phyloP scores from a whole-genome alignment of 2,797 vertebrate genomes.

The Falco columbarius region DNA sequence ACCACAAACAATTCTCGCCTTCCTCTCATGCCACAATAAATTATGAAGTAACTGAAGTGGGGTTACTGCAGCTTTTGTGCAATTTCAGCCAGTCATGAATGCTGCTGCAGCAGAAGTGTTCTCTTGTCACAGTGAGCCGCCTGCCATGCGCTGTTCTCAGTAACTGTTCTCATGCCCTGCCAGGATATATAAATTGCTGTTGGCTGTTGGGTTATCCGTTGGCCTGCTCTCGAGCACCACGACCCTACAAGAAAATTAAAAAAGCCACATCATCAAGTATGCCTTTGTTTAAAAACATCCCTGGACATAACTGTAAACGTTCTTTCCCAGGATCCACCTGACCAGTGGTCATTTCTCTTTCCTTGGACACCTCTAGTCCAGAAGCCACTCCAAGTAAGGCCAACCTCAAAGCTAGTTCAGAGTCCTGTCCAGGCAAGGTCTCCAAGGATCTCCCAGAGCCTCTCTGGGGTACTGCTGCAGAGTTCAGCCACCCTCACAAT shows the following conservation, averaged over 20 bases:
- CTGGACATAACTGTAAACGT: not conserved
- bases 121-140: not conserved
- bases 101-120: constrained; percentile 74
- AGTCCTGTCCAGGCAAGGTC: not conserved
- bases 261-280: not conserved
- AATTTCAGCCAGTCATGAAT: constrained; percentile 72
- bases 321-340: not conserved
- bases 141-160: constrained; percentile 76
- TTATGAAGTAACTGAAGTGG: constrained; percentile 76
- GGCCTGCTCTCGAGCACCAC: constrained; percentile 97
- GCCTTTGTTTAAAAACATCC: not conserved
- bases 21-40: constrained; percentile 88
- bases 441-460: not conserved
- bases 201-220: constrained; percentile 95
- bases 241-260: constrained; percentile 81
- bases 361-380: not conserved
- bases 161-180: constrained; percentile 99
- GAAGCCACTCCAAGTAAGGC: not conserved
- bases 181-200: constrained; percentile 98
- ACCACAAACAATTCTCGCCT: constrained; percentile 75
- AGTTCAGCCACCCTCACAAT: not conserved
- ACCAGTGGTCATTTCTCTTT: not conserved
- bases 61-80: constrained; percentile 69
- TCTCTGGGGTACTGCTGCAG: not conserved
- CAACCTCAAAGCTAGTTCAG: not conserved